A percentile compares a stretch with the other conserved stretches of the same genome.
Evolutionary conservation across 1,140 invertebrate species (phyloP).

Genomic region (Trissolcus basalis): DNA sequence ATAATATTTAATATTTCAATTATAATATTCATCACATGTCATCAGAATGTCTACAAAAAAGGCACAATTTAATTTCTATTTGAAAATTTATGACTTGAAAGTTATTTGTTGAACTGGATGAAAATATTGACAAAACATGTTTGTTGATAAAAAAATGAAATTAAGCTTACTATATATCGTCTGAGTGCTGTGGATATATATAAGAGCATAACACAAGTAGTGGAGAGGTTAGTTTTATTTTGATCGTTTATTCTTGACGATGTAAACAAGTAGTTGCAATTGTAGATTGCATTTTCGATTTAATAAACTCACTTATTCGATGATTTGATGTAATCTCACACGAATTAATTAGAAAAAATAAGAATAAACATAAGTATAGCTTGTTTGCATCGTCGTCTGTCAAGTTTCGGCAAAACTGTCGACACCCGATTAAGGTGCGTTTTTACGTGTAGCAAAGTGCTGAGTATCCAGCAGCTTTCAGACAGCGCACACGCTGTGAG

Average conservation of each 20-base stretch:
- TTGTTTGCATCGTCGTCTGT: conserved; percentile 32
- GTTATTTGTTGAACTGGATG: neutral
- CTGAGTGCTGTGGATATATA: neutral
- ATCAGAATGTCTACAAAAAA: too few relatives aligned
- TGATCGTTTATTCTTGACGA: conserved; percentile 17
- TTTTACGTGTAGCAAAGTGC: conserved; percentile 2
- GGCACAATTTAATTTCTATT: too few relatives aligned
- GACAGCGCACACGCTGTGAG: too few relatives aligned
- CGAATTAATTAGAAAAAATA: conserved; percentile 20
- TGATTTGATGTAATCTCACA: neutral
- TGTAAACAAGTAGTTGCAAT: conserved; percentile 2
- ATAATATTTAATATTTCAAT: too few relatives aligned
- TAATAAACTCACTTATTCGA: conserved; percentile 13
- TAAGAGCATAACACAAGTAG: neutral
- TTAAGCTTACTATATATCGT: neutral
- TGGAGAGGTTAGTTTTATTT: conserved; percentile 22
- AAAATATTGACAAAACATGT: too few relatives aligned
- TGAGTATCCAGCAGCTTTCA: too few relatives aligned
- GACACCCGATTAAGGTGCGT: conserved; percentile 13
- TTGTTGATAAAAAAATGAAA: too few relatives aligned
- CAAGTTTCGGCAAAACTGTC: conserved; percentile 37
- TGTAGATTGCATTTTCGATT: neutral
- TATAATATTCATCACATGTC: too few relatives aligned
- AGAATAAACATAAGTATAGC: conserved; percentile 41
- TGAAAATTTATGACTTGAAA: too few relatives aligned